Evolutionary conservation across 2,113 vertebrate species (phyloP).

Genomic region (Copsychus sechellarum): DNA sequence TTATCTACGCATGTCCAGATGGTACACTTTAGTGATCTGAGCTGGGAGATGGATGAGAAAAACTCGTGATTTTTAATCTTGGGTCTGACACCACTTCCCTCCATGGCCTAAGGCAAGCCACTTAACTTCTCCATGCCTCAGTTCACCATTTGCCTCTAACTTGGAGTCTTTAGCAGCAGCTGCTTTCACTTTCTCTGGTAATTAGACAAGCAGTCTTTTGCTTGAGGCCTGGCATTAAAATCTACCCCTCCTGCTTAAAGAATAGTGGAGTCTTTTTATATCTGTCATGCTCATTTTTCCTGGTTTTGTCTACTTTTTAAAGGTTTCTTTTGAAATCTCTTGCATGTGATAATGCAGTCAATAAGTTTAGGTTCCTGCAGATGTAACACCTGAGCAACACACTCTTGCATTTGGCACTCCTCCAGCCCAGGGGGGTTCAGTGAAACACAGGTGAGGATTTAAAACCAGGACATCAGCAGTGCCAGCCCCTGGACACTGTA

Average conservation of each 20-base stretch:
- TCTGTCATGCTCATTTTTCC: neutral
- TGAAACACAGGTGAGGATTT: neutral
- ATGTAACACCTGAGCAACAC: neutral
- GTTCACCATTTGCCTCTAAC: slow-evolving; percentile 39
- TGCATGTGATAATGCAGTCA: neutral
- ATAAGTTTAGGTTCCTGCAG: neutral
- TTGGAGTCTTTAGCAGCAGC: slow-evolving; percentile 18
- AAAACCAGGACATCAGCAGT: neutral
- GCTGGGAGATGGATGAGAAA: neutral
- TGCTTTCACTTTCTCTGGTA: slow-evolving; percentile 42
- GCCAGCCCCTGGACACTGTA: neutral
- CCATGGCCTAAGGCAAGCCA: slow-evolving; percentile 34
- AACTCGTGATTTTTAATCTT: slow-evolving; percentile 37
- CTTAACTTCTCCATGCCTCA: slow-evolving; percentile 53
- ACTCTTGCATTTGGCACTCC: accelerated
- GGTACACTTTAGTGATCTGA: neutral
- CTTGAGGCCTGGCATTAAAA: slow-evolving; percentile 23
- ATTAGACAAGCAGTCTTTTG: slow-evolving; percentile 25
- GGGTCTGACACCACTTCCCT: neutral
- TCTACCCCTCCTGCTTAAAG: neutral
- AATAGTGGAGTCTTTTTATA: neutral
- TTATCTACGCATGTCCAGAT: slow-evolving; percentile 34
- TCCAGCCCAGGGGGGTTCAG: neutral
- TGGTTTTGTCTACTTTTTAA: neutral
- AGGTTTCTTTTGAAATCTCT: neutral